Base-by-base conservation (phyloP, 2,888 invertebrate genomes). In the Omphaloscelis lunosa region DNA sequence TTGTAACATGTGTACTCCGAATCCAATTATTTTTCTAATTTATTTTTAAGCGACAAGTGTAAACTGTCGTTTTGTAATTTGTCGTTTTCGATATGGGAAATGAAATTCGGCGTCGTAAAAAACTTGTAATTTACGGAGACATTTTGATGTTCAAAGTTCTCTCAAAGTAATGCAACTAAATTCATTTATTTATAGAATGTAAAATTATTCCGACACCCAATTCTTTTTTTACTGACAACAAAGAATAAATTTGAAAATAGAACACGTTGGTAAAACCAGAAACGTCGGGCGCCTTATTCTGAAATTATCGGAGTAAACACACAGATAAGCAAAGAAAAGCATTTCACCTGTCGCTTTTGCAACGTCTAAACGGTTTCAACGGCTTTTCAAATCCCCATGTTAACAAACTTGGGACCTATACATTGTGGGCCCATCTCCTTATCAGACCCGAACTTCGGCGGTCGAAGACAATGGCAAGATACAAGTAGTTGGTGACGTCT, bases 391-490 rank as follows among this genome's bases (percentile, higher is more conserved):
- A 94, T 93, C 93, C 93, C 89, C 88, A 90, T 89, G 91, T 91
- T 89, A 88, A 89, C 92, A 90, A 93, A 94, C 93, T 94, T 94
- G 93, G 93, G 91, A 92, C 92, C 93, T 92, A 91, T 91, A 90
- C 91, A 92, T 94, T 93, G 92, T 94, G 91, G 84, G 81, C 80
- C 86, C 90, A 84, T 89, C 90, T 86, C 86, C 84, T 95, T 95
- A 95, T 95, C 95, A 87, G 79, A 73, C 88, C 91, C 93, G 92
- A 95, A 95, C 93, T 95, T 95, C 91, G 90, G 84, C 90, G 89
- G 91, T 87, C 75, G 85, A 93, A 94, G 94, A 95, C 93, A 93
- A 94, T 90, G 79, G 90, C 85, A 92, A 91, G 93, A 91, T 88
- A 89, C 89, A 89, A 91, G 90, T 89, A 86, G 84, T 86, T 86